Percentiles rank a stretch among this genome's conserved stretches.
Conservation (phyloP, 2,888 invertebrate species). For the Blera fallax region DNA sequence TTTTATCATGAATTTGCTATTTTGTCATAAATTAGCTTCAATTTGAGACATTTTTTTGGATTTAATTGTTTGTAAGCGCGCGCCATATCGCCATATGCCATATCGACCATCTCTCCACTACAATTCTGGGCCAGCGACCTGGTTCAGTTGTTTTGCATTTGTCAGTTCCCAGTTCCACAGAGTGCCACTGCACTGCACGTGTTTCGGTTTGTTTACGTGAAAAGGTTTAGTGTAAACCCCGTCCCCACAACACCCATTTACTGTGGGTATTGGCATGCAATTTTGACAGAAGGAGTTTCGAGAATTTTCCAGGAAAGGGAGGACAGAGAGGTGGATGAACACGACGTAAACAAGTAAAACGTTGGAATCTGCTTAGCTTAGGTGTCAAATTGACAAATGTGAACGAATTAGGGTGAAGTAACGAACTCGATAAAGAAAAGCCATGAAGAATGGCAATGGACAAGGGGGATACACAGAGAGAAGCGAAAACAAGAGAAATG, state of each 20-base stretch:
- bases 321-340: not conserved
- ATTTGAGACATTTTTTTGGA: constrained; percentile 18
- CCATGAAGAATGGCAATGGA: not conserved
- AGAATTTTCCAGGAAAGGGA: not conserved
- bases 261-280: not conserved
- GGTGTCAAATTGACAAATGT: constrained; percentile 59
- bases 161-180: not conserved
- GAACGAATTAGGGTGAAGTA: constrained; percentile 10
- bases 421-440: not conserved
- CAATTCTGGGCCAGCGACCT: constrained; percentile 58
- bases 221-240: constrained; percentile 55
- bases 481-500: not conserved
- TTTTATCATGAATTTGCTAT: constrained; percentile 45
- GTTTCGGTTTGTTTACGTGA: constrained; percentile 53
- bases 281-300: not conserved
- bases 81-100: not conserved
- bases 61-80: constrained; percentile 23
- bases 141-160: constrained; percentile 39
- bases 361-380: constrained; percentile 58
- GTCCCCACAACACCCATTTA: not conserved
- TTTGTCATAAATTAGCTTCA: constrained; percentile 49
- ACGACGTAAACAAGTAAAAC: constrained; percentile 45
- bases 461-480: not conserved
- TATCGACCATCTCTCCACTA: not conserved
- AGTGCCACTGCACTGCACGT: constrained; percentile 34